These are phyloP conservation scores for Oenanthe oenanthe DNA, from an alignment of 2,113 vertebrate genomes.

Conservation along the genomic window DNA sequence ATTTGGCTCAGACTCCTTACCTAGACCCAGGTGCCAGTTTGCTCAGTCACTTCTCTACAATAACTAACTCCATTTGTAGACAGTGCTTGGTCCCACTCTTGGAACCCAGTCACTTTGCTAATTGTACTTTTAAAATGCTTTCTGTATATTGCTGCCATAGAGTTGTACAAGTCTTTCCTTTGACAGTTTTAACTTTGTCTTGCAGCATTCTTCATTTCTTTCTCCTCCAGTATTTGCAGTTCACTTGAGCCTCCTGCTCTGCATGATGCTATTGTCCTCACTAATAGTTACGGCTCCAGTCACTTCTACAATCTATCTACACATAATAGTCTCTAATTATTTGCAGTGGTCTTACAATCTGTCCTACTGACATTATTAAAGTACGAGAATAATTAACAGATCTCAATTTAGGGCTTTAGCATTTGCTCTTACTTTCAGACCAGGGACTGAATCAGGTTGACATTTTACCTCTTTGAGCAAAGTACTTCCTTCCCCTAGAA, in stretches of 20 bases:
- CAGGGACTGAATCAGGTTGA: neutral
- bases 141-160: neutral
- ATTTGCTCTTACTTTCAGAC: neutral
- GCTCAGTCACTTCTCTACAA: neutral
- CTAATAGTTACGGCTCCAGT: neutral
- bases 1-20: neutral
- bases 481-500: neutral
- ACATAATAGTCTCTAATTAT: neutral
- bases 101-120: neutral
- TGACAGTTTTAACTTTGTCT: neutral
- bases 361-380: neutral
- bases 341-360: neutral
- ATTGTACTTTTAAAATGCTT: neutral
- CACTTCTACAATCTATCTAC: neutral
- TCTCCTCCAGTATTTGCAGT: neutral
- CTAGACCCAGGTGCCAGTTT: neutral
- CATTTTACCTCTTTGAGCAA: neutral
- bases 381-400: neutral
- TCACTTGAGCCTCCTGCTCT: neutral
- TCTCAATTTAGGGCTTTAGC: neutral
- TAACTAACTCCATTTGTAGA: rapidly evolving
- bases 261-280: neutral
- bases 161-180: neutral
- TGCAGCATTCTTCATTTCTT: neutral
- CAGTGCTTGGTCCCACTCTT: neutral